Evolutionary conservation across 2,113 vertebrate genomes (phyloP), one percentile per base, ranked within the genome.

Genomic region (Phodopus roborovskii): DNA sequence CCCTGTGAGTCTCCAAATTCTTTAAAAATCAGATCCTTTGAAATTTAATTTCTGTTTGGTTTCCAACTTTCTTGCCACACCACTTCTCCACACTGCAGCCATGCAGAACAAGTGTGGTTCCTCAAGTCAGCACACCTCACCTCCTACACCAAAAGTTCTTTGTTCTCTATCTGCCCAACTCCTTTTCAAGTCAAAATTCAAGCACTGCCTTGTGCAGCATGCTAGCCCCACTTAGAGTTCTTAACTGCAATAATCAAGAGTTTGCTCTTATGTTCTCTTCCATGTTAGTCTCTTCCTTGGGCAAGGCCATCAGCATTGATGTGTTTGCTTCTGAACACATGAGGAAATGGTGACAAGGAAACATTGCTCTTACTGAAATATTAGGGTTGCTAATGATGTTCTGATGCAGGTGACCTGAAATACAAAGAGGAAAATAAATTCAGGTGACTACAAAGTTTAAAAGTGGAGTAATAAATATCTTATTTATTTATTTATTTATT

Each of bases 341-440:
- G n/a, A 58, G 86, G 90, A 33, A 88, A 79, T 77, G 56, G 24
- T 64, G 66, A 3, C 7, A 73, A 92, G 33, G 48, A 5, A 77
- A 8, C 10, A 64, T 1, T 68, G 1, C 39, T 22, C 64, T 24
- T 73, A 95, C 5, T 15, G 45, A 20, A 90, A 90, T 70, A 36
- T 90, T 91, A 66, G 26, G 7, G 58, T 91, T 95, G 91, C 92
- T 42, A 64, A 91, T 79, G 56, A 95, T 9, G 22, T n/a, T 90
- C 92, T 96, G 33, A 53, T 50, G 85, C 7, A 95, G 2, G 22
- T 81, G 45, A 92, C n/a, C 53, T 19, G 15, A 56, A 83, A 19
- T 22, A 70, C 36, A 91, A 45, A 70, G 50, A 50, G 0, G n/a
- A 10, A 95, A 26, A 58, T 56, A 96, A 33, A 39, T 56, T 84